Conservation (phyloP, 2,113 vertebrate genomes). For the Aepyceros melampus region DNA sequence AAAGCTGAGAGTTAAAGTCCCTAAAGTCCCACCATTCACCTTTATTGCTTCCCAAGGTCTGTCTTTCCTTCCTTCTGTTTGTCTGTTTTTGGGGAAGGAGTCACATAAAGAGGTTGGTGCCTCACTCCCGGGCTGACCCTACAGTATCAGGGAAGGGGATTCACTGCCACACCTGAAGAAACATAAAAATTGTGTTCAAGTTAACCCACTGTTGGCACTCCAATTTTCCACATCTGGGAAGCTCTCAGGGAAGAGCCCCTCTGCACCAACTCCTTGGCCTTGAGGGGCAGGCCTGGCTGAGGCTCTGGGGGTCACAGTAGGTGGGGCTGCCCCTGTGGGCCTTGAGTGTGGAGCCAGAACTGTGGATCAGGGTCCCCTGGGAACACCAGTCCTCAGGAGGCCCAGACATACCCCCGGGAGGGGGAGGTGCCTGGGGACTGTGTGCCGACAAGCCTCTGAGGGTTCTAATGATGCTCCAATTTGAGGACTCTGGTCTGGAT, state of each 20-base stretch:
- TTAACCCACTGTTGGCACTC: neutral
- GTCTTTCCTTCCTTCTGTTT: neutral
- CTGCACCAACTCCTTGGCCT: neutral
- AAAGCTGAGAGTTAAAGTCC: neutral
- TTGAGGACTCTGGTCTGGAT: neutral
- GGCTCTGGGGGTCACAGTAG: fast-evolving
- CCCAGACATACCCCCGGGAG: neutral
- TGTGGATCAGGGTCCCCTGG: fast-evolving
- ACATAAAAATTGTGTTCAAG: neutral
- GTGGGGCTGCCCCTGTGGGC: neutral
- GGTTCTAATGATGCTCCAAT: neutral
- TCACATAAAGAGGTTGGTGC: neutral
- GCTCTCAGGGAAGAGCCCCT: neutral
- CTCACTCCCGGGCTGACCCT: neutral
- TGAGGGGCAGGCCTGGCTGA: neutral
- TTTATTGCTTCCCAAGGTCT: neutral
- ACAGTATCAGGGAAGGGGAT: neutral
- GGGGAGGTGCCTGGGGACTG: neutral
- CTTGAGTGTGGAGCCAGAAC: neutral
- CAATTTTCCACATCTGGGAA: neutral
- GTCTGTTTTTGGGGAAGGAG: neutral
- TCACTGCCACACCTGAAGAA: neutral
- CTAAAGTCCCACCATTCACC: neutral
- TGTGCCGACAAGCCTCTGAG: neutral
- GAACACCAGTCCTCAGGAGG: neutral